Evolutionary conservation across 2,113 vertebrate species (phyloP).

Genomic region (Gymnarchus niloticus): DNA sequence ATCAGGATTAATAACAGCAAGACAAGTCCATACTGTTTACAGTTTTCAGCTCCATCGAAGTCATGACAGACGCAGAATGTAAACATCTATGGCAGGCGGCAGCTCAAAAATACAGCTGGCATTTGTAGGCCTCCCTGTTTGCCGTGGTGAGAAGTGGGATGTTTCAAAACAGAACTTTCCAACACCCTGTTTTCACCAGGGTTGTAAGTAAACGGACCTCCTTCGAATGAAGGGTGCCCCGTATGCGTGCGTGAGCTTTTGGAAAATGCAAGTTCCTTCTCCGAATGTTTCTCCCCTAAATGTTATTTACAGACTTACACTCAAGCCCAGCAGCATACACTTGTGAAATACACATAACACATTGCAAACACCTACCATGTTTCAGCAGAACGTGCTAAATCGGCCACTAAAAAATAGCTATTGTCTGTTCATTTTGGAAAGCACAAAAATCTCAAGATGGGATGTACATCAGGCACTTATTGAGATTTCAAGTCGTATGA

Average conservation of each 20-base stretch:
- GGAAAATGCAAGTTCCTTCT: neutral
- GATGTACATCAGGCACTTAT: neutral
- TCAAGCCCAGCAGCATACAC: neutral
- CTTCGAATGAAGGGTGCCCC: neutral
- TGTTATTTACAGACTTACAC: constrained; percentile 7
- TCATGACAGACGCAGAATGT: constrained; percentile 44
- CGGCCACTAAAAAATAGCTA: neutral
- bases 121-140: constrained; percentile 33
- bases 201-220: neutral
- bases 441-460: neutral
- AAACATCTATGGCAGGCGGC: constrained; percentile 48
- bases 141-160: constrained; percentile 26
- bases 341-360: neutral
- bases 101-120: constrained; percentile 36
- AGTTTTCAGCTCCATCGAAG: constrained; percentile 42
- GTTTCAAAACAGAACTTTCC: neutral
- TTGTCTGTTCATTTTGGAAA: neutral
- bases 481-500: neutral
- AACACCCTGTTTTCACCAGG: neutral
- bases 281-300: neutral
- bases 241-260: neutral
- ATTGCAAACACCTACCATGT: constrained; percentile 3
- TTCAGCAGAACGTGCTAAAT: constrained; percentile 3
- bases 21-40: constrained; percentile 35
- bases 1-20: constrained; percentile 50